A percentile compares a stretch with the other conserved stretches of the same genome.
phyloP scores from a whole-genome alignment of 2,888 invertebrate species.

The Micropterix aruncella region DNA sequence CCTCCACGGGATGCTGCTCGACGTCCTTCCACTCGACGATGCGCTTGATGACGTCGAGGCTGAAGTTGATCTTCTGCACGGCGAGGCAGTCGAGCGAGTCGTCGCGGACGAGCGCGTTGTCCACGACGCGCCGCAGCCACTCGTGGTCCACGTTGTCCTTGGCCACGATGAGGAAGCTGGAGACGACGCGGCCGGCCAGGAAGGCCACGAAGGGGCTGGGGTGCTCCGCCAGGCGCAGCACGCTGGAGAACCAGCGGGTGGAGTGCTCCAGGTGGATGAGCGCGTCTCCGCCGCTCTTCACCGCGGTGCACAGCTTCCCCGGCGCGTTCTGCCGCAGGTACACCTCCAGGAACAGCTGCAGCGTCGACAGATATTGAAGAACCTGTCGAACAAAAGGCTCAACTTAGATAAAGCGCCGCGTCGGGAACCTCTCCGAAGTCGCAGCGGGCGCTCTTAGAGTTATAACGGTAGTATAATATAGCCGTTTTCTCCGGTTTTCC shows the following conservation, averaged over 20 bases:
- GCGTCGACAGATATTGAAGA: conserved; percentile 66
- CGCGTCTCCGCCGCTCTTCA: conserved; percentile 68
- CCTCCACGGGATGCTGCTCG: conserved; percentile 67
- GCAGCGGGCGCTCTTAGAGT: no score
- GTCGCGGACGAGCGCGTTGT: conserved; percentile 52
- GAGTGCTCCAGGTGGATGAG: conserved; percentile 61
- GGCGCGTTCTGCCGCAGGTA: conserved; percentile 73
- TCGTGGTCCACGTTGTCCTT: conserved; percentile 68
- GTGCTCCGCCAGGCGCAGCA: conserved; percentile 65
- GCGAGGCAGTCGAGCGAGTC: conserved; percentile 50
- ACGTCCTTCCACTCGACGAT: conserved; percentile 83
- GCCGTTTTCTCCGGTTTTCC: no score
- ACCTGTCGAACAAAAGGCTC: no score
- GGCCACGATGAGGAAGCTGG: conserved; percentile 71
- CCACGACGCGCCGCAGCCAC: conserved; percentile 66
- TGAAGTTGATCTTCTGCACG: conserved; percentile 67
- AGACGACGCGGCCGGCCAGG: conserved; percentile 64
- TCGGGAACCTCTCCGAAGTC: no score
- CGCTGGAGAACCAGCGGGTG: conserved; percentile 63
- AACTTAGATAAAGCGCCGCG: conserved; percentile 49
- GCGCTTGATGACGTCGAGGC: conserved; percentile 70
- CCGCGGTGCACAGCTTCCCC: conserved; percentile 67
- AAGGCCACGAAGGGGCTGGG: conserved; percentile 70
- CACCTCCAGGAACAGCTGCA: conserved; percentile 72
- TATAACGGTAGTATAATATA: no score